Evolutionary conservation across 2,797 vertebrate species (phyloP).

Genomic region (Poecilia wingei): DNA sequence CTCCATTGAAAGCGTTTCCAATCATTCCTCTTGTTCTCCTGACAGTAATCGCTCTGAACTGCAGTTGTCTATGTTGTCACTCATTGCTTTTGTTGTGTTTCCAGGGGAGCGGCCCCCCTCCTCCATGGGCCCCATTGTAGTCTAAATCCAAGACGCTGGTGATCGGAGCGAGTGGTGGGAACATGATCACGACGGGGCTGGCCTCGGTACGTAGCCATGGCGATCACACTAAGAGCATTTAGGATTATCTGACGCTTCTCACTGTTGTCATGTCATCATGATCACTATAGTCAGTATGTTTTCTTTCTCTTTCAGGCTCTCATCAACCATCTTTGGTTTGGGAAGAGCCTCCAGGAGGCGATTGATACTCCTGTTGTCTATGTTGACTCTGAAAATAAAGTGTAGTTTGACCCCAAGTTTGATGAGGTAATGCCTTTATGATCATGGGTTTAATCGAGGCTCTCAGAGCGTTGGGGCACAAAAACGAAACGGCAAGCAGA

Average conservation of each 20-base stretch:
- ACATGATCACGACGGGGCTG: conserved; percentile 84
- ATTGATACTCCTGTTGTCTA: conserved; percentile 81
- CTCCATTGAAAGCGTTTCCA: conserved; percentile 26
- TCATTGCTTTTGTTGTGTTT: conserved; percentile 42
- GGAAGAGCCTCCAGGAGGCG: conserved; percentile 80
- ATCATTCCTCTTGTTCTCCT: conserved; percentile 10
- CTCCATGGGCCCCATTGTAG: conserved; percentile 87
- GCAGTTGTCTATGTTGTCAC: conserved; percentile 31
- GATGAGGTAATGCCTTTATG: conserved; percentile 59
- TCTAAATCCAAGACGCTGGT: conserved; percentile 81
- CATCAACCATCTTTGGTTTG: conserved; percentile 89
- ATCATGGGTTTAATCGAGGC: conserved; percentile 61
- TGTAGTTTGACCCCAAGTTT: conserved; percentile 73
- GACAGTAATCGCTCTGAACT: conserved; percentile 25
- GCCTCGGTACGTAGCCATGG: conserved; percentile 79
- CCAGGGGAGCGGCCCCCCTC: conserved; percentile 91
- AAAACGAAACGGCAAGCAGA: background rate
- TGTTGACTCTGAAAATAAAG: conserved; percentile 59
- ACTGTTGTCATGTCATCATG: conserved; percentile 14
- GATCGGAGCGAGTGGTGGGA: conserved; percentile 87
- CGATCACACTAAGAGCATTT: conserved; percentile 51
- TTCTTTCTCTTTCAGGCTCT: conserved; percentile 73
- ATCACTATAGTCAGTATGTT: background rate
- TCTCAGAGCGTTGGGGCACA: conserved; percentile 68
- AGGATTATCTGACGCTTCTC: conserved; percentile 41